Conservation (phyloP, 2,888 invertebrate genomes). For the Watsonalla cultraria region DNA sequence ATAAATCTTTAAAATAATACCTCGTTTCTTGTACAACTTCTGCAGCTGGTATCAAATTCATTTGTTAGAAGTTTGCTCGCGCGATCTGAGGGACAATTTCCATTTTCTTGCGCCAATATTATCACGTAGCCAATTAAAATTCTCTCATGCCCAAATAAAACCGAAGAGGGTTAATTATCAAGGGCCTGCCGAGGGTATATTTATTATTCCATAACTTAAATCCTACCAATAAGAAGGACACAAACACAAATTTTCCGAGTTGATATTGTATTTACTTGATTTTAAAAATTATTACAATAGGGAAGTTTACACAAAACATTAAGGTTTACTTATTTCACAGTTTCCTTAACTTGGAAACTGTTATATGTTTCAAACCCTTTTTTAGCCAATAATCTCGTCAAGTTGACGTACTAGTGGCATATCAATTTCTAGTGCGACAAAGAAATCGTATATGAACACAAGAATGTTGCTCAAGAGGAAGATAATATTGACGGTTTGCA, state of each 20-base stretch:
- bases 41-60: not conserved
- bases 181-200: conserved; percentile 31
- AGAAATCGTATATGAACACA: conserved; percentile 53
- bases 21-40: no score
- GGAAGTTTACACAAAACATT: not conserved
- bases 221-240: not conserved
- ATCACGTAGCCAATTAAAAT: conserved; percentile 59
- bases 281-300: no score
- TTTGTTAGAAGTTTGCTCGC: conserved; percentile 25
- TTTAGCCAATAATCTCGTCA: conserved; percentile 10
- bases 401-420: conserved; percentile 14
- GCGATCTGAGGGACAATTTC: conserved; percentile 27
- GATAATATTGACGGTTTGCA: conserved; percentile 45
- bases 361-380: not conserved
- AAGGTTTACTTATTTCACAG: not conserved
- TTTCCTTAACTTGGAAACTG: not conserved
- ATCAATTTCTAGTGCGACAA: conserved; percentile 19
- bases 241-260: not conserved
- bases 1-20: no score
- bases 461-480: conserved; percentile 49
- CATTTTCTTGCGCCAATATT: conserved; percentile 50
- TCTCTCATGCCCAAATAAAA: conserved; percentile 30
- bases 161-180: conserved; percentile 43
- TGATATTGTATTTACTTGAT: no score
- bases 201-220: conserved; percentile 21